Percentiles rank a stretch among this genome's conserved stretches.
These are phyloP conservation scores for Cirrhinus mrigala DNA, from an alignment of 2,797 vertebrate genomes.

Conservation along the genomic window DNA sequence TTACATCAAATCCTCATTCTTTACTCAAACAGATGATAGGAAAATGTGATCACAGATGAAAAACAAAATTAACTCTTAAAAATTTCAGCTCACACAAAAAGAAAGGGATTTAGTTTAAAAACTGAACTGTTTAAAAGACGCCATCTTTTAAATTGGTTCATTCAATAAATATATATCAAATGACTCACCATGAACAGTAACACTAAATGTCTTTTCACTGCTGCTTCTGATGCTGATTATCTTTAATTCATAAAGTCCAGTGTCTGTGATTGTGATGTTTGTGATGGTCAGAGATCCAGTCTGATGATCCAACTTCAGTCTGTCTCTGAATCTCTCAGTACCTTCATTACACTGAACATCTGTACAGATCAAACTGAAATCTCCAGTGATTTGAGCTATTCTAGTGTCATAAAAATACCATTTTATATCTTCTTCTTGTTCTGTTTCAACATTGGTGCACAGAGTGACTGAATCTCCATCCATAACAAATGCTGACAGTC, in stretches of 20 bases:
- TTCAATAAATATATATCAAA: too few relatives aligned
- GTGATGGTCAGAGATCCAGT: background rate
- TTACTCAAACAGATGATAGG: too few relatives aligned
- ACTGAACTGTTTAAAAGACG: too few relatives aligned
- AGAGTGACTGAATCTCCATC: conserved; percentile 17
- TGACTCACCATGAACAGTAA: background rate
- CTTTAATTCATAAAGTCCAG: background rate
- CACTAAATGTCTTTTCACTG: background rate
- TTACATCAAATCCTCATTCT: too few relatives aligned
- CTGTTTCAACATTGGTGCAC: background rate
- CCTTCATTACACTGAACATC: background rate
- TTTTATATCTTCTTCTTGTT: background rate
- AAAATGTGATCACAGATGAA: too few relatives aligned
- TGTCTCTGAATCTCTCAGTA: background rate
- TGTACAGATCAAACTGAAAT: background rate
- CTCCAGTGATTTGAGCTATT: too few relatives aligned
- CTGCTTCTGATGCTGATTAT: background rate
- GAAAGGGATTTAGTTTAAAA: too few relatives aligned
- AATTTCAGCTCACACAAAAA: too few relatives aligned
- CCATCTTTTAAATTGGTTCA: too few relatives aligned
- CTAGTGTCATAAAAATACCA: conserved; percentile 21
- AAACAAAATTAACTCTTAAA: too few relatives aligned
- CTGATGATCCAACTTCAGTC: conserved; percentile 1
- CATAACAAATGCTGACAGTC: background rate
- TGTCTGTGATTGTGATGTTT: background rate